Evolutionary conservation across 2,113 vertebrate species (phyloP).

Genomic region (Brachyhypopomus gauderio): DNA sequence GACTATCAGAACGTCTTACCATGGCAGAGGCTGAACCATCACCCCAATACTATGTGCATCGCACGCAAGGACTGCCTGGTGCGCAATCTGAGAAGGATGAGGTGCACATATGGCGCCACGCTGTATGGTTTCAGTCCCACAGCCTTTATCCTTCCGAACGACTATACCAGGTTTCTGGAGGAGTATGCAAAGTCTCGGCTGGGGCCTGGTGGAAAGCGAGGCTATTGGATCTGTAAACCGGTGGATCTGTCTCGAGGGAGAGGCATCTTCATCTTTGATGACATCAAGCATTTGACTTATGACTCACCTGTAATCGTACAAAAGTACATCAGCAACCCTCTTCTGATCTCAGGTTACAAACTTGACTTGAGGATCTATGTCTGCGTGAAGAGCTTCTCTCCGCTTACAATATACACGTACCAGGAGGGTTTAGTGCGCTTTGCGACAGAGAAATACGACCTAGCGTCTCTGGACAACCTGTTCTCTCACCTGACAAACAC

Average conservation of each 20-base stretch:
- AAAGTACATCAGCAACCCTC: conserved; percentile 77
- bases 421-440: conserved; percentile 81
- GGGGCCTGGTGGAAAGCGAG: conserved; percentile 34
- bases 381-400: conserved; percentile 79
- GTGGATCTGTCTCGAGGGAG: conserved; percentile 78
- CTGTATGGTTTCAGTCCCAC: conserved; percentile 77
- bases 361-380: conserved; percentile 82
- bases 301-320: conserved; percentile 74
- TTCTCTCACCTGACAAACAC: conserved; percentile 83
- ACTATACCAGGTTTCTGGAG: conserved; percentile 75
- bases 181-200: conserved; percentile 70
- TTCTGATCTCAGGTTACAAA: conserved; percentile 83
- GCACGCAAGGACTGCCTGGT: conserved; percentile 81
- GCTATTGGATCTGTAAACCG: conserved; percentile 82
- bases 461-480: conserved; percentile 69
- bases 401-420: conserved; percentile 77
- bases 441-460: conserved; percentile 80
- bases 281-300: conserved; percentile 76
- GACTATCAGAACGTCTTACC: conserved; percentile 73
- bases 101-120: conserved; percentile 65
- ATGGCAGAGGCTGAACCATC: conserved; percentile 83
- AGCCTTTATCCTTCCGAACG: conserved; percentile 77
- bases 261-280: conserved; percentile 80
- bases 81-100: conserved; percentile 76
- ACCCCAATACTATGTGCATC: conserved; percentile 75